Evolutionary conservation across 1,140 invertebrate genomes (phyloP), one percentile per base, ranked within the genome.

Genomic region (Zophobas atratus): DNA sequence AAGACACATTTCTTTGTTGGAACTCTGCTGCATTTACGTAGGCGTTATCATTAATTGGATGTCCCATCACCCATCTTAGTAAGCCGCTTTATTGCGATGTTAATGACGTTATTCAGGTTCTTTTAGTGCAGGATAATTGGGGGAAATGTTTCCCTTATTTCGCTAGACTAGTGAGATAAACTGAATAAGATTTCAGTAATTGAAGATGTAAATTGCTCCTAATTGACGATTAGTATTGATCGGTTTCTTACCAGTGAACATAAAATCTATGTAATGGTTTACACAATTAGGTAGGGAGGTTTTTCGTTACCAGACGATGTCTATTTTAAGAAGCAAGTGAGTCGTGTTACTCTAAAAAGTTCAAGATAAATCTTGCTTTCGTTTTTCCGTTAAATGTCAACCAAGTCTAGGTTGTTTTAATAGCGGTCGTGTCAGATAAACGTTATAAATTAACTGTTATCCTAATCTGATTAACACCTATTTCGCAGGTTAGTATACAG

Each of bases 101-200:
- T 72, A 72, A 72, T 72, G 46, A 72, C 35, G 46, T 4, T 72
- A 48, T 48, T 72, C 70, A 72, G 36, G 35, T 72, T 72, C 70
- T 53, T 72, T 72, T 72, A 72, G 35, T 49, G n/a, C 51, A 34
- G 36, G 34, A 51, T 72, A 72, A 49, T 53, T 72, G 51, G 41
- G 38, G 46, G 33, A 38, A 2, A 72, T 72, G 32, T 51, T 49
- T 48, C 20, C 36, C 20, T 51, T 41, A 41, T 72, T 39, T 70
- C 48, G 2, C 56, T 32, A 6, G 35, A 8, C 33, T 39, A 60
- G 49, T 20, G 20, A 20, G 20, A 60, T 60, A 6, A 36, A 33
- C 56, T 20, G 38, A 60, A 60, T 36, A 60, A 60, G 36, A 60
- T 60, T 36, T n/a, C 56, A 36, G 56, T 60, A 60, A 60, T 60